Percentiles rank a stretch among this genome's conserved stretches.
These are phyloP conservation scores for Brachionus rotundiformis DNA, from an alignment of 1,140 invertebrate species.

Conservation along the genomic window DNA sequence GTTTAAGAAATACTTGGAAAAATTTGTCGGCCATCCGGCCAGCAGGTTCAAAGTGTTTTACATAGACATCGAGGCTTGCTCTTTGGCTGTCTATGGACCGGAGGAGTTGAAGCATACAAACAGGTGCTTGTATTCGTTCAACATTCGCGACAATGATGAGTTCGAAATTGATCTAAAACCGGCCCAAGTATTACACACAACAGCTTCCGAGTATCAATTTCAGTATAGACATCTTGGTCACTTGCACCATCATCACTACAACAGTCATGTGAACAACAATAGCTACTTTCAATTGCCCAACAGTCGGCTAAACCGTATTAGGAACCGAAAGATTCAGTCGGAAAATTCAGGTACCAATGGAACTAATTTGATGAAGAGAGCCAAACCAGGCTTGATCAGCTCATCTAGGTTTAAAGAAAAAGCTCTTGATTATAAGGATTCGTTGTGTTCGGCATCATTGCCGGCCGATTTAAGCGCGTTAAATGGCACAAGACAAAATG, in stretches of 20 bases:
- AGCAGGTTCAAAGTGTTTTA: constrained; percentile 80
- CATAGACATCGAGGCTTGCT: constrained; percentile 72
- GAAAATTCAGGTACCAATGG: neutral
- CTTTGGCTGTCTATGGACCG: constrained; percentile 68
- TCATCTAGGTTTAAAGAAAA: constrained; percentile 31
- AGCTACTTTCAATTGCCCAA: constrained; percentile 38
- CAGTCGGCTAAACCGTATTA: neutral
- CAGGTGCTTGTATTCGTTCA: constrained; percentile 82
- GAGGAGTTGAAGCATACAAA: constrained; percentile 84
- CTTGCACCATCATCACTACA: constrained; percentile 49
- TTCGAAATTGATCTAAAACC: constrained; percentile 75
- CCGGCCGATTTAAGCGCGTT: constrained; percentile 13
- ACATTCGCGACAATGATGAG: constrained; percentile 83
- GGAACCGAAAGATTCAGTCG: neutral
- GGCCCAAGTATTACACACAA: neutral
- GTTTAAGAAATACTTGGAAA: constrained; percentile 67
- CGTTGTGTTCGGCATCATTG: neutral
- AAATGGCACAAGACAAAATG: neutral
- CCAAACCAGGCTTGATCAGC: neutral
- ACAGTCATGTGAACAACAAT: constrained; percentile 45
- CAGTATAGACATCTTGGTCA: constrained; percentile 19
- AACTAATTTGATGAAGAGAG: neutral
- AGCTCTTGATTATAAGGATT: neutral
- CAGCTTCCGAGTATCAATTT: constrained; percentile 29
- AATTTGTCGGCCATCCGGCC: constrained; percentile 75